phyloP scores from a whole-genome alignment of 2,113 vertebrate genomes.

The Zosterops hypoxanthus region DNA sequence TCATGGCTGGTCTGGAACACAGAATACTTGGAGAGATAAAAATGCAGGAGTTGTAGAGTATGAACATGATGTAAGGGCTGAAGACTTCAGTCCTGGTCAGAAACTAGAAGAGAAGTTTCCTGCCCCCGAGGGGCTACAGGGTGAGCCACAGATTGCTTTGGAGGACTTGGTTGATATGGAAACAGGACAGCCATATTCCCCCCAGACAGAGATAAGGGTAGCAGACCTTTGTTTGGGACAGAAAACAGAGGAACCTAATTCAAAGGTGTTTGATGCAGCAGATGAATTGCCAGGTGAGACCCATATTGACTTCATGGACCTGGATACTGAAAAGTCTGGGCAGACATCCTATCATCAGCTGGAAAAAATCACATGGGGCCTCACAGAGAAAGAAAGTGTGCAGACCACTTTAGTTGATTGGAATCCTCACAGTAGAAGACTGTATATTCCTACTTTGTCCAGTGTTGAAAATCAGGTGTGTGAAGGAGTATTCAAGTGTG shows the following conservation, averaged over 20 bases:
- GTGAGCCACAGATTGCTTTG: background rate
- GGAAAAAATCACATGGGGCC: background rate
- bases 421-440: constrained; percentile 67
- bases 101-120: background rate
- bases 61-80: constrained; percentile 58
- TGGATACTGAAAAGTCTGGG: background rate
- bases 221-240: background rate
- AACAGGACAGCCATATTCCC: background rate
- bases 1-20: background rate
- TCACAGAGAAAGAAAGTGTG: background rate
- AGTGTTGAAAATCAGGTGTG: constrained; percentile 4
- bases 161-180: background rate
- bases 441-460: constrained; percentile 69
- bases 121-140: background rate
- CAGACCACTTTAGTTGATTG: constrained; percentile 67
- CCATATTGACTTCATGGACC: background rate
- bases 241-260: background rate
- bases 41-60: constrained; percentile 26
- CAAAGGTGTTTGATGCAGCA: background rate
- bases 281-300: background rate
- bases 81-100: background rate
- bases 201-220: background rate
- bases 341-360: background rate
- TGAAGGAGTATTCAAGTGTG: background rate
- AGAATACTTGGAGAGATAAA: background rate